Evolutionary conservation across 2,888 invertebrate genomes (phyloP), one percentile per base, ranked within the genome.

Genomic region (Tanytarsus gracilentus): DNA sequence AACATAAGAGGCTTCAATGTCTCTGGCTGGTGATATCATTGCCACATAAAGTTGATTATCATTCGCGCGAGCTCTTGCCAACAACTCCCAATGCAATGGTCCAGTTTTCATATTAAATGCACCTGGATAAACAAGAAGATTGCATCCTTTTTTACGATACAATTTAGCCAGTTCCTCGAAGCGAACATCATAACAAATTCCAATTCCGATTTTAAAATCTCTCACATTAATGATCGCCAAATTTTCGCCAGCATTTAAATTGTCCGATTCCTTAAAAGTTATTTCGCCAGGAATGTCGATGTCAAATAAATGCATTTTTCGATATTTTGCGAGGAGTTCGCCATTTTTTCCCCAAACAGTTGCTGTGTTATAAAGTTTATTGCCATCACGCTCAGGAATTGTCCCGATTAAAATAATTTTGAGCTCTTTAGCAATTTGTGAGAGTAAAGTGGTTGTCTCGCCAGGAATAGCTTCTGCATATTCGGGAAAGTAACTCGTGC

Each of bases 41-140:
- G 86, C 89, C 36, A 94, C 88, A 76, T 83, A 98, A 49, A 92
- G 75, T 76, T 96, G 95, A 71, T 89, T 87, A 75, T 97, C 96
- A 29, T 84, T 77, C 30, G 97, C 95, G 52, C 93, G 76, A 0
- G 82, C 79, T 53, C 88, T 79, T 62, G 84, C 85, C 16, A 97
- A 75, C 4, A 93, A 72, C 69, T 93, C 88, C 94, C 95, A 98
- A 73, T 97, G 96, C 61, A 84, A 76, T 0, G 95, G 94, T 0
- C 97, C 97, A 0, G 94, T 94, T 1, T 88, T 90, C 86, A 88
- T 88, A 74, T 91, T 94, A 74, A 97, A 97, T 3, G 96, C 95
- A 21, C 88, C 94, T 0, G 97, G 96, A 76, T 94, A 97, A 40
- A 97, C 76, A 30, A 97, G 73, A 66, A 96, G 71, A 49, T 90